A percentile compares a stretch with the other conserved stretches of the same genome.
Evolutionary conservation across 2,113 vertebrate genomes (phyloP).

Genomic region (Catharus minimus): DNA sequence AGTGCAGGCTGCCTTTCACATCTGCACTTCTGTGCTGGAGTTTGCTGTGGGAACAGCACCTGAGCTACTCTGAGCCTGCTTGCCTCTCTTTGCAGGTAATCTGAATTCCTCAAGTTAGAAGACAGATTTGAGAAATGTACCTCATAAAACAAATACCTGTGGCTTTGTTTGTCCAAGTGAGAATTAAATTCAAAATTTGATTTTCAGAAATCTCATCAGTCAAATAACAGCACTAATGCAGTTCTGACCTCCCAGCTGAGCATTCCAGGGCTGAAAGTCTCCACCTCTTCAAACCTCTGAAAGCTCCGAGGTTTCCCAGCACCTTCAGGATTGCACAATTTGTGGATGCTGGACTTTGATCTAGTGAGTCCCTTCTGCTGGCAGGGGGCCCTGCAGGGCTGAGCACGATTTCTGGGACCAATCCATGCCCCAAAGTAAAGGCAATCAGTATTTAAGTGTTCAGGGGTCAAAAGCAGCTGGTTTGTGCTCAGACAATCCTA

Average conservation of each 20-base stretch:
- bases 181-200: not conserved
- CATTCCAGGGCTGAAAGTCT: not conserved
- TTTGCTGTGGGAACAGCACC: not conserved
- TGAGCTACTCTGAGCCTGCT: not conserved
- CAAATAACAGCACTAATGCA: not conserved
- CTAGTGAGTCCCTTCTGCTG: not conserved
- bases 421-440: not conserved
- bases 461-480: not conserved
- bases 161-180: not conserved
- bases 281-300: not conserved
- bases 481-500: not conserved
- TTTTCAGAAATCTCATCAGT: not conserved
- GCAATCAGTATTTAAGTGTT: not conserved
- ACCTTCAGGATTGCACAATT: not conserved
- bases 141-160: not conserved
- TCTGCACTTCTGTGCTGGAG: not conserved
- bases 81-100: not conserved
- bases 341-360: not conserved
- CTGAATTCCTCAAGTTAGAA: not conserved
- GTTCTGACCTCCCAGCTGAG: not conserved
- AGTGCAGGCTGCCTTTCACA: not conserved
- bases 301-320: not conserved
- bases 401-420: not conserved
- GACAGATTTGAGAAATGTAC: not conserved
- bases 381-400: not conserved